A percentile compares a stretch with the other conserved stretches of the same genome.
Conservation (phyloP, 30 jellyfish, hydroid and myxozoan species). For the Euphysa ruthae region DNA sequence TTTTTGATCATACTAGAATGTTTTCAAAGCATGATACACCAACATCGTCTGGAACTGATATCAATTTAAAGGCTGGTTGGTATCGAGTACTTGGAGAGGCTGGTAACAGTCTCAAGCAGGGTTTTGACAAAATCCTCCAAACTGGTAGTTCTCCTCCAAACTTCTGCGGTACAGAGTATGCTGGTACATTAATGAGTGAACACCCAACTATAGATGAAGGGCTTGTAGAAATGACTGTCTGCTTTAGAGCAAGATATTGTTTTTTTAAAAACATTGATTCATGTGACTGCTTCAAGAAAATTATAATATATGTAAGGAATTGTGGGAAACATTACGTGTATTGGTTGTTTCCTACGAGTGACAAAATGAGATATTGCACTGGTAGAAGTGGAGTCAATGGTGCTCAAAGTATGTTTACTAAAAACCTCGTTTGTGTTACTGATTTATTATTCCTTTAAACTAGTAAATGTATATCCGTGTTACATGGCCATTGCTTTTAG, state of each 20-base stretch:
- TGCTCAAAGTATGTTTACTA: constrained; percentile 7
- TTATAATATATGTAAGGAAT: constrained; percentile 32
- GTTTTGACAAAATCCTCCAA: constrained; percentile 7
- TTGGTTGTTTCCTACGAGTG: constrained; percentile 27
- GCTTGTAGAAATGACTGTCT: constrained; percentile 50
- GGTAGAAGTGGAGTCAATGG: constrained; percentile 5
- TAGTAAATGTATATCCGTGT: too few relatives aligned
- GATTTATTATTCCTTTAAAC: too few relatives aligned
- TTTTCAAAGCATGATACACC: constrained; percentile 20
- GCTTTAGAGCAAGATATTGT: constrained; percentile 35
- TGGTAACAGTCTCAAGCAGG: constrained; percentile 33
- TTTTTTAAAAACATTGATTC: background rate
- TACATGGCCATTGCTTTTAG: too few relatives aligned
- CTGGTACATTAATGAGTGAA: constrained; percentile 42
- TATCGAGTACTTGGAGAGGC: constrained; percentile 38
- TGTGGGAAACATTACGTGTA: constrained; percentile 34
- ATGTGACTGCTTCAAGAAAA: constrained; percentile 14
- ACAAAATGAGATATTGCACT: constrained; percentile 27
- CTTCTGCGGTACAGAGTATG: constrained; percentile 37
- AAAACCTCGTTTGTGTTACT: too few relatives aligned
- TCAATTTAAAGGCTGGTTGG: constrained; percentile 30
- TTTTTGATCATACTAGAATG: constrained; percentile 8
- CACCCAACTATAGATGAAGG: constrained; percentile 58
- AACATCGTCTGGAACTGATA: constrained; percentile 30
- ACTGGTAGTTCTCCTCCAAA: constrained; percentile 31